A percentile compares a stretch with the other conserved stretches of the same genome.
Conservation (phyloP, 2,888 invertebrate genomes). For the Odontocolon sp. region DNA sequence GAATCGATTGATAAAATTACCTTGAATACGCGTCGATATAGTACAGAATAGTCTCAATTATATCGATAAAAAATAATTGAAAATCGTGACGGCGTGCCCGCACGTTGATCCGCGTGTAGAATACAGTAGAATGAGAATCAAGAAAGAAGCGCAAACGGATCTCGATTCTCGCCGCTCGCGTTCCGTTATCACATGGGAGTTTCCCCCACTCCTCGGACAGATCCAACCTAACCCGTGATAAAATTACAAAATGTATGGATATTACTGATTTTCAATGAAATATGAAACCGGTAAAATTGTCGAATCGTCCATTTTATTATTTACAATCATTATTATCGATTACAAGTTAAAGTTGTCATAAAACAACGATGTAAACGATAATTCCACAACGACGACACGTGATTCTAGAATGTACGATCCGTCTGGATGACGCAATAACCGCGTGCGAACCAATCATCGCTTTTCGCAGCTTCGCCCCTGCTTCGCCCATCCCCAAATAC, state of each 20-base stretch:
- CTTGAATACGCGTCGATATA: slow-evolving; percentile 59
- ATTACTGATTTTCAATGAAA: slow-evolving; percentile 22
- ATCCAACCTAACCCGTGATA: slow-evolving; percentile 53
- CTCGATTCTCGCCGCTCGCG: too few relatives aligned
- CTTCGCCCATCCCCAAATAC: slow-evolving; percentile 17
- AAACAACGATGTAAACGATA: too few relatives aligned
- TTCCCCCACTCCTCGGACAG: slow-evolving; percentile 28
- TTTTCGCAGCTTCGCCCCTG: too few relatives aligned
- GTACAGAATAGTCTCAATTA: slow-evolving; percentile 36
- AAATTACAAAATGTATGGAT: slow-evolving; percentile 5
- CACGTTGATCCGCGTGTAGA: slow-evolving; percentile 70
- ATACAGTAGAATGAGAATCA: slow-evolving; percentile 64
- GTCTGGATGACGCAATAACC: slow-evolving; percentile 65
- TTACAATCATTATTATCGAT: background rate
- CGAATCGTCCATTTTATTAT: slow-evolving; percentile 3
- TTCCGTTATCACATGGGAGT: slow-evolving; percentile 57
- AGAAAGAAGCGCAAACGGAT: slow-evolving; percentile 53
- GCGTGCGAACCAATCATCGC: slow-evolving; percentile 60
- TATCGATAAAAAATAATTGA: slow-evolving; percentile 63
- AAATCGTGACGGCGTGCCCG: slow-evolving; percentile 67
- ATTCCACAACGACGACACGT: slow-evolving; percentile 32
- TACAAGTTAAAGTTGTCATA: background rate
- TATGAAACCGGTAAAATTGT: slow-evolving; percentile 26
- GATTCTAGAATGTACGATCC: slow-evolving; percentile 68
- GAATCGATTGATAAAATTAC: slow-evolving; percentile 56